These are phyloP conservation scores for Odontophorus gujanensis DNA, from an alignment of 2,113 vertebrate genomes.

Conservation along the genomic window DNA sequence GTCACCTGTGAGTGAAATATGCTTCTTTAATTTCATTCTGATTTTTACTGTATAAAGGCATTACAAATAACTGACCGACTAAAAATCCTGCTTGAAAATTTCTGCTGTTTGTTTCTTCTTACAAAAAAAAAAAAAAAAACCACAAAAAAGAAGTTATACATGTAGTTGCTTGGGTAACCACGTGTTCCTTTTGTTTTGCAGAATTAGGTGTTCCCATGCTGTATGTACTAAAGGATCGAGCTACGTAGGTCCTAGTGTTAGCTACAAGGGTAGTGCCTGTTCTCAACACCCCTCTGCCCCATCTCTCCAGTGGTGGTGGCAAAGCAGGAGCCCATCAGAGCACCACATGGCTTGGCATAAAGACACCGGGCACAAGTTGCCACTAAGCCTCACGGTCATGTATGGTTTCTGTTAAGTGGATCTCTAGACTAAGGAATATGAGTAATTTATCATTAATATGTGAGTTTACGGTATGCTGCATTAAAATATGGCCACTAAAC, in stretches of 20 bases:
- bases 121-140: too few relatives aligned
- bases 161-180: slow-evolving; percentile 2
- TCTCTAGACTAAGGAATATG: slow-evolving; percentile 43
- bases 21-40: background rate
- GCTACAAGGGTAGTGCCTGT: background rate
- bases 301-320: background rate
- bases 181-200: slow-evolving; percentile 15
- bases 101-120: background rate
- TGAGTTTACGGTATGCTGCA: slow-evolving; percentile 43
- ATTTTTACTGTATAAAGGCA: slow-evolving; percentile 57
- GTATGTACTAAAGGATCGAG: background rate
- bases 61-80: slow-evolving; percentile 50
- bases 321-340: background rate
- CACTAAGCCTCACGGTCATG: background rate
- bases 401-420: background rate
- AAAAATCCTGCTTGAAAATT: slow-evolving; percentile 25
- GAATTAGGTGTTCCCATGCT: slow-evolving; percentile 47
- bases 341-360: background rate
- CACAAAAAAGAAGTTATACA: background rate
- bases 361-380: background rate
- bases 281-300: background rate
- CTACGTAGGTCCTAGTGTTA: background rate
- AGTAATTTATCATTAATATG: slow-evolving; percentile 57
- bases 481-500: slow-evolving; percentile 65
- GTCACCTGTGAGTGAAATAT: background rate